Base-by-base conservation (phyloP, 35 echinoderm and acorn worm genomes). In the Lytechinus pictus region DNA sequence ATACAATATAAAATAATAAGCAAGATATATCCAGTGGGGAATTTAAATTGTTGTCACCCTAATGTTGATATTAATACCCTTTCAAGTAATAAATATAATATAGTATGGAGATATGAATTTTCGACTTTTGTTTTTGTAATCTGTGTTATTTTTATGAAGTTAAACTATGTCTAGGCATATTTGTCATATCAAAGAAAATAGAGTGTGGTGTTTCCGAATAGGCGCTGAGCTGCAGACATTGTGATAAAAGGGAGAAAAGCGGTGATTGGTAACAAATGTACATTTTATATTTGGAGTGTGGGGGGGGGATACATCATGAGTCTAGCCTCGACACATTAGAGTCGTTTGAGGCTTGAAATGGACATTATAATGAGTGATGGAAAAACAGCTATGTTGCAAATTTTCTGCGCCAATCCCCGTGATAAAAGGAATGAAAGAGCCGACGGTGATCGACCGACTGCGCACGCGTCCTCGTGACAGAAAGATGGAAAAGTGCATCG, bases 401-500 rank as follows among this genome's bases (percentile, higher is more conserved):
- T 79, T 79, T 79, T 79, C 66, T n/a, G 14, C 66, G 6, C 66
- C 66, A 79, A 79, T 79, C 66, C 66, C 66, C 66, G 8, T 79
- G 66, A 79, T 79, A 79, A 79, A 79, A 79, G 66, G 19, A 79
- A 0, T 58, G 66, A 16, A 24, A 79, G 14, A 24, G 14, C 33
- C 33, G 6, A 24, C 66, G 66, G 16, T 16, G 66, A 79, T 16
- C 16, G 66, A 1, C 66, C 3, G 66, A 24, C n/a, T 24, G 16
- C 66, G 66, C 66, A 79, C n/a, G 66, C 66, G 66, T 79, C n/a
- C 14, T 79, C 19, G 16, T 14, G 27, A 44, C 88, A 90, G 52
- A 90, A 90, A 90, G 52, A 14, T 14, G 52, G 13, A 90, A 90
- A 90, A 90, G 88, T 90, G 88, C 88, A 90, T 90, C 88, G 52